Conservation (phyloP, 2,113 vertebrate genomes). For the Cygnus atratus region DNA sequence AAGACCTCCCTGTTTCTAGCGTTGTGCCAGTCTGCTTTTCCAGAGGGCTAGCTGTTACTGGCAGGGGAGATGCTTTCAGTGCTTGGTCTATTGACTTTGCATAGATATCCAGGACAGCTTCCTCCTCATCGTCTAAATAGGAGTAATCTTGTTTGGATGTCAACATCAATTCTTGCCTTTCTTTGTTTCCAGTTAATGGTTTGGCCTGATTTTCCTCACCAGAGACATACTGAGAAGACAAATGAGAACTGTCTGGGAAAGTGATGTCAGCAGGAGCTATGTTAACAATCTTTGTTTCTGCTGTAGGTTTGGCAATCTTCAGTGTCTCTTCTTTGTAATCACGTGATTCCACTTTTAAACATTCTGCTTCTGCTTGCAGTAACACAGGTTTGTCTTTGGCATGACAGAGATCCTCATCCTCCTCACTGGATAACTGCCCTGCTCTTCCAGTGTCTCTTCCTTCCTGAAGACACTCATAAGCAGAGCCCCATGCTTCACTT, state of each 20-base stretch:
- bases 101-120: conserved; percentile 4
- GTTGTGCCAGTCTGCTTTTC: not conserved
- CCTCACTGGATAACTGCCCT: not conserved
- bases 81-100: conserved; percentile 30
- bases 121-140: conserved; percentile 23
- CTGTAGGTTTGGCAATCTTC: conserved; percentile 15
- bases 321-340: conserved; percentile 29
- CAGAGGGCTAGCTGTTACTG: not conserved
- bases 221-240: not conserved
- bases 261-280: conserved; percentile 18
- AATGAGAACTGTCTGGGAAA: not conserved
- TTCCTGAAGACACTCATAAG: conserved; percentile 8
- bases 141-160: conserved; percentile 13
- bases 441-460: not conserved
- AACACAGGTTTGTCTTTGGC: conserved; percentile 42
- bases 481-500: conserved; percentile 11
- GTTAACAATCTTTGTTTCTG: conserved; percentile 60
- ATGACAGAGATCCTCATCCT: conserved; percentile 9
- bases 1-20: not conserved
- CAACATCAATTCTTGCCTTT: not conserved
- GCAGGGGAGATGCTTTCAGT: not conserved
- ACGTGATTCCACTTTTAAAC: conserved; percentile 66
- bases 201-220: conserved; percentile 6
- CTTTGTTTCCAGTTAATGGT: not conserved
- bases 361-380: conserved; percentile 57